Evolutionary conservation across 2,888 invertebrate genomes (phyloP), one percentile per base, ranked within the genome.

Genomic region (Cecidostiba fungosa): DNA sequence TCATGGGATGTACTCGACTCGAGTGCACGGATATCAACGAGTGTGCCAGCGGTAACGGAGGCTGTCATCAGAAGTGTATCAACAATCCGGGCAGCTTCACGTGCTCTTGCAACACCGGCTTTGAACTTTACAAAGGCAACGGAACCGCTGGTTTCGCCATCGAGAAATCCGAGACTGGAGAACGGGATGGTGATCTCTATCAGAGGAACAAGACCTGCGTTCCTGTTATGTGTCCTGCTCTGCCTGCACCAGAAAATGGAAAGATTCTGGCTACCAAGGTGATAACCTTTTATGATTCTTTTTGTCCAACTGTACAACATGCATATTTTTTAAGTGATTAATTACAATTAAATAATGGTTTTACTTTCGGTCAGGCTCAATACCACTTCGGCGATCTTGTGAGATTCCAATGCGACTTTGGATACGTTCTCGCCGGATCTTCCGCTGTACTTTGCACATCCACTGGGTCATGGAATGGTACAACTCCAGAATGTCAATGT

Each of bases 191-290:
- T 0, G 99, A 99, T 91, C 95, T 96, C 1, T 97, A 97, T 92
- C 97, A 98, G 92, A 95, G 96, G 89, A 98, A 99, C 92, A 99
- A 99, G 94, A 97, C 98, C 47, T 99, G 99, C 93, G 98, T 99
- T 16, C 97, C 98, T 0, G 95, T 98, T 3, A 97, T 98, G 97
- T 98, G 98, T 89, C 97, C 98, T 6, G 93, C 95, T 2, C 92
- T 98, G 66, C 92, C 94, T 47, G 94, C 96, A 3, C 98, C 98
- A 0, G 97, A 98, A 92, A 98, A 98, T 92, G 98, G 98, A 84
- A 95, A 97, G 89, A 94, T 98, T 43, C 93, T 98, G 12, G 96
- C 98, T 0, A 98, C 97, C 0, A 97, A 97, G 91, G 94, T 94
- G 89, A 85, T 81, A 66, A 47, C 14, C 54, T 54, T 32, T 14